Evolutionary conservation across 1,140 invertebrate genomes (phyloP), one percentile per base, ranked within the genome.

Genomic region (Drosophila orena): DNA sequence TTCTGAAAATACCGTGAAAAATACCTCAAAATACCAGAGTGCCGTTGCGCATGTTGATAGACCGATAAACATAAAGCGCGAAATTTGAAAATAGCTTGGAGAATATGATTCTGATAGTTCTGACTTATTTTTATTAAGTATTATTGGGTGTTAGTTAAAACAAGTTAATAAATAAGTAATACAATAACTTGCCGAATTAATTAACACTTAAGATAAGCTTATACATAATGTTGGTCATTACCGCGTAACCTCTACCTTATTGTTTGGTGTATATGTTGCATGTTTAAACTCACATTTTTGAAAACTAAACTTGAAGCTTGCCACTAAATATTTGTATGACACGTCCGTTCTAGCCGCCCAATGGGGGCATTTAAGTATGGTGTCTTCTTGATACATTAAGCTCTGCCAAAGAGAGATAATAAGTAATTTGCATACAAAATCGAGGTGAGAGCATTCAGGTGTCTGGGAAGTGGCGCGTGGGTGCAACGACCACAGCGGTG

Each of bases 401-500:
- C 12, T 35, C 0, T 58, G 56, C 54, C 17, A 12, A 20, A 66
- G 15, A 2, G 20, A 24, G 5, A 38, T 64, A 50, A 65, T 64
- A 42, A 30, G 15, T 22, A 68, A 57, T 56, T 58, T 72, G 60
- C 44, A 30, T 43, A 44, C 38, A 44, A 35, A 46, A 61, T 60
- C 38, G 12, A n/a, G 12, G 40, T 50, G 37, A 56, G 24, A 61
- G 30, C n/a, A 42, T 54, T 53, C 24, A 40, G 40, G 38, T 73
- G 56, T 43, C 27, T 53, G n/a, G 34, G 11, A 22, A 55, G 30
- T 17, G 37, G 20, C 66, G 55, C 71, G 77, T 79, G 61, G 56
- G 79, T 77, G 68, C 79, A 81, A 75, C 77, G 81, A 88, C 83
- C 83, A 77, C 27, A 11, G 57, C 37, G 30, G 11, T 88, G 83